Evolutionary conservation across 2,113 vertebrate genomes (phyloP).

Genomic region (Meriones unguiculatus): DNA sequence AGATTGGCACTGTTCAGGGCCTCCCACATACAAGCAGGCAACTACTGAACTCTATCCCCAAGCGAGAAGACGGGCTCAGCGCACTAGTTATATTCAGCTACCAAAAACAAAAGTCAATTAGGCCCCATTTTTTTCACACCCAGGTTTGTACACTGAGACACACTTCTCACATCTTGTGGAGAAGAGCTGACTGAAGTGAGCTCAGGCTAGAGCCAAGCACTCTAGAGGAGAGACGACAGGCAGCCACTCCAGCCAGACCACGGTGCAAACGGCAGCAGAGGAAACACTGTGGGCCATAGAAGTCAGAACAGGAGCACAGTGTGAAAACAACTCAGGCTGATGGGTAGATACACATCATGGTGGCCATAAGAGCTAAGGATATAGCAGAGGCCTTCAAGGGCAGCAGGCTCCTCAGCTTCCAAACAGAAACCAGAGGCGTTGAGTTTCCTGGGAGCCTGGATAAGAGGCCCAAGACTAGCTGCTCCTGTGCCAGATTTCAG

Average conservation of each 20-base stretch:
- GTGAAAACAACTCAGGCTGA: not conserved
- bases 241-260: fast-evolving
- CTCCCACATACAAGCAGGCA: not conserved
- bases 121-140: not conserved
- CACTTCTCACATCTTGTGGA: not conserved
- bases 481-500: not conserved
- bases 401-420: not conserved
- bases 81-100: not conserved
- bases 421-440: not conserved
- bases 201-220: not conserved
- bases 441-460: not conserved
- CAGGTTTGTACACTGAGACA: not conserved
- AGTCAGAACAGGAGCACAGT: not conserved
- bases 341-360: not conserved
- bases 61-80: not conserved
- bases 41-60: not conserved
- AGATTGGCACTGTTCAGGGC: not conserved
- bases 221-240: not conserved
- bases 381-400: not conserved
- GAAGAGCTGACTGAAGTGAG: not conserved
- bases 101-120: not conserved
- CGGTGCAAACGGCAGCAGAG: not conserved
- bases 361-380: not conserved
- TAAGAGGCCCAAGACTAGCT: not conserved
- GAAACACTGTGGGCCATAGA: not conserved